A percentile compares a stretch with the other conserved stretches of the same genome.
These are phyloP conservation scores for Limnothrissa miodon DNA, from an alignment of 2,113 vertebrate species.

Conservation along the genomic window DNA sequence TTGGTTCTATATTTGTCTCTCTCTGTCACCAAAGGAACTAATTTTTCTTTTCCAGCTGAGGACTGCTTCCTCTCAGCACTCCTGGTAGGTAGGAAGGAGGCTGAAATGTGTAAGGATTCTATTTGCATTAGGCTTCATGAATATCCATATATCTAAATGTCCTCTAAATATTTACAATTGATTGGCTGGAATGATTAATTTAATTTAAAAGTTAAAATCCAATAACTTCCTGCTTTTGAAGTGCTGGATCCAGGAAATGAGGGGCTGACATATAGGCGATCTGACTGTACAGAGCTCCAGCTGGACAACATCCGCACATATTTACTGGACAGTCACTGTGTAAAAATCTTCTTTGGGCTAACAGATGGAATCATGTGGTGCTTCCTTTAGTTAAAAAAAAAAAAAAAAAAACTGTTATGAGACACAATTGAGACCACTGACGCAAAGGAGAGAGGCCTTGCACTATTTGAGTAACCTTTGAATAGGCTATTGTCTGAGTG, in stretches of 20 bases:
- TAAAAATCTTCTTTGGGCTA: slow-evolving; percentile 28
- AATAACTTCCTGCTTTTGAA: neutral
- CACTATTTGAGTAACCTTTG: slow-evolving; percentile 22
- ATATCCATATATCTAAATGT: neutral
- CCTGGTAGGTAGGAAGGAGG: neutral
- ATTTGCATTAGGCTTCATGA: neutral
- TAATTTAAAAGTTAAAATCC: neutral
- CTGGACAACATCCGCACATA: slow-evolving; percentile 21
- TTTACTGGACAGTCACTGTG: neutral
- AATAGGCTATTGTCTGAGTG: neutral
- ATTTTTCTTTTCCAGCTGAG: slow-evolving; percentile 1
- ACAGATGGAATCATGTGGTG: slow-evolving; percentile 34
- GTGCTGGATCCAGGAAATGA: slow-evolving; percentile 13
- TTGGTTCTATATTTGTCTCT: slow-evolving; percentile 24
- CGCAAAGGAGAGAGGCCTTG: slow-evolving; percentile 42
- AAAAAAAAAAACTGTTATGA: too few relatives aligned
- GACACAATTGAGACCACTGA: slow-evolving; percentile 41
- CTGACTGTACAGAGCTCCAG: slow-evolving; percentile 25
- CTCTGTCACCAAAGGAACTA: slow-evolving; percentile 2
- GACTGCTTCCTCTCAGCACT: neutral
- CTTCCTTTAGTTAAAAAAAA: slow-evolving; percentile 49
- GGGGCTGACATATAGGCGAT: neutral
- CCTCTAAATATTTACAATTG: neutral
- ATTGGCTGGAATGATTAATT: neutral
- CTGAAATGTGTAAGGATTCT: neutral